Evolutionary conservation across 2,797 vertebrate species (phyloP).

Genomic region (Lithobates pipiens): DNA sequence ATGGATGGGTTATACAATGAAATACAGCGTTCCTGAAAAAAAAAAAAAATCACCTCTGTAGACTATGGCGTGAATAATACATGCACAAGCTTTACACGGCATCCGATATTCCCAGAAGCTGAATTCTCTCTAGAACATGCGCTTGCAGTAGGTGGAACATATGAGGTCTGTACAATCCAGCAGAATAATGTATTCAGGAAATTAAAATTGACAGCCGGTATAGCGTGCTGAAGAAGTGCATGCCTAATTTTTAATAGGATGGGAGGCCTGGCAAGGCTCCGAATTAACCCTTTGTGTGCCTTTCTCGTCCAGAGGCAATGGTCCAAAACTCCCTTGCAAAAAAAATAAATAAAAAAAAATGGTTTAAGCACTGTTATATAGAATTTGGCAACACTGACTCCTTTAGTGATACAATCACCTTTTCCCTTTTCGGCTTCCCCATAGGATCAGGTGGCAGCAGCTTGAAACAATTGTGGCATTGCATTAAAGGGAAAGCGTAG

Average conservation of each 20-base stretch:
- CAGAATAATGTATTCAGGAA: slow-evolving; percentile 37
- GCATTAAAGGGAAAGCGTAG: slow-evolving; percentile 29
- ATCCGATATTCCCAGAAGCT: slow-evolving; percentile 20
- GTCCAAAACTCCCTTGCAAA: not conserved
- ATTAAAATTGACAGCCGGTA: slow-evolving; percentile 14
- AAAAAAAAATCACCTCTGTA: not conserved
- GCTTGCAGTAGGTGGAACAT: slow-evolving; percentile 1
- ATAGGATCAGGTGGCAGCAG: slow-evolving; percentile 50
- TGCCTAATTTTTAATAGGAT: slow-evolving; percentile 26
- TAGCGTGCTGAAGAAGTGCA: slow-evolving; percentile 13
- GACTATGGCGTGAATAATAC: slow-evolving; percentile 26
- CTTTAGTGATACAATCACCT: slow-evolving; percentile 18
- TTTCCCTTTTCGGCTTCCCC: slow-evolving; percentile 26
- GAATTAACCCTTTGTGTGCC: slow-evolving; percentile 20
- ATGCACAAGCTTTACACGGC: slow-evolving; percentile 15
- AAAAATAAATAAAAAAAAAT: not conserved
- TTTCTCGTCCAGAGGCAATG: not conserved
- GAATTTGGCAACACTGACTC: not conserved
- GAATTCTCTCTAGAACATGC: slow-evolving; percentile 22
- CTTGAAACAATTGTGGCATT: slow-evolving; percentile 38
- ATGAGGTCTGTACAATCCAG: slow-evolving; percentile 24
- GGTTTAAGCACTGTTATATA: not conserved
- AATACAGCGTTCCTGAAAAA: not conserved
- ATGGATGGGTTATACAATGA: not conserved
- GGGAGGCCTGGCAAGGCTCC: slow-evolving; percentile 19